Conservation (phyloP, 2,797 vertebrate species). For the Coendou prehensilis region DNA sequence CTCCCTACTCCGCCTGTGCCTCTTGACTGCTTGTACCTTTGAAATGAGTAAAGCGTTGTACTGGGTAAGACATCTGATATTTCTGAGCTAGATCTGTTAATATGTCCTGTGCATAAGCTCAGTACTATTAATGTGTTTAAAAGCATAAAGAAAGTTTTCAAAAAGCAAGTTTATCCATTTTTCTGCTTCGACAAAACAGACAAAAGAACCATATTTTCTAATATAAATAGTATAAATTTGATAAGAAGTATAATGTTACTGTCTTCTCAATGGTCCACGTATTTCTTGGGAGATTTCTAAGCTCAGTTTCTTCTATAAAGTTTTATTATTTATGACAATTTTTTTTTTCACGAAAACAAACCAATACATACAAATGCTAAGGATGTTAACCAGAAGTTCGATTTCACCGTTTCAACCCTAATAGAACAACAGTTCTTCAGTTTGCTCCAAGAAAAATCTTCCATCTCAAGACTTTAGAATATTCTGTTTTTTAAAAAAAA, state of each 20-base stretch:
- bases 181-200: conserved; percentile 26
- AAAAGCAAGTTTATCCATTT: neutral
- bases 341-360: conserved; percentile 22
- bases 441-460: conserved; percentile 30
- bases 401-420: neutral
- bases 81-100: neutral
- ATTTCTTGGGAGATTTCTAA: conserved; percentile 49
- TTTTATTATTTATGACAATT: conserved; percentile 21
- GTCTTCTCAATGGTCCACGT: neutral
- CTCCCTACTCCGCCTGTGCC: neutral
- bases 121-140: neutral
- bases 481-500: neutral
- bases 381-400: conserved; percentile 21
- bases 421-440: neutral
- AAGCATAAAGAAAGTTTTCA: conserved; percentile 24
- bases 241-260: neutral
- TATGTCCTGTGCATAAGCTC: neutral
- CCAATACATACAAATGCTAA: conserved; percentile 14
- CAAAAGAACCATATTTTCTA: conserved; percentile 6
- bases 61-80: neutral
- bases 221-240: conserved; percentile 27
- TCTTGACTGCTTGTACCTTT: conserved; percentile 3
- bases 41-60: neutral
- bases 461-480: conserved; percentile 20
- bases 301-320: neutral